These are phyloP conservation scores for Mesorhabditis spiculigera DNA, from an alignment of 2,888 invertebrate genomes.

Conservation along the genomic window DNA sequence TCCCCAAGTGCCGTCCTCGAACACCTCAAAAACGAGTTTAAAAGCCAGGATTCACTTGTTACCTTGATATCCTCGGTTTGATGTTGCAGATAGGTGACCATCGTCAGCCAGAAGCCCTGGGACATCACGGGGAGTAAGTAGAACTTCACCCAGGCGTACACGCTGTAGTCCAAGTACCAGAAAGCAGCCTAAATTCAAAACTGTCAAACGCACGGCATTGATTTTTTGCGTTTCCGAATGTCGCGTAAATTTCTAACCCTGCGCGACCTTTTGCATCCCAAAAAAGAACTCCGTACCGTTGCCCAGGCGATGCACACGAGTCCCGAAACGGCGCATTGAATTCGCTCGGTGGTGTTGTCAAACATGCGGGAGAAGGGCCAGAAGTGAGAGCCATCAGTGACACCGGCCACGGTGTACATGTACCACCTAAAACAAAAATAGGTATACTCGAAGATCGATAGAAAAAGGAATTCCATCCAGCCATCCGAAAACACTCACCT, in stretches of 20 bases:
- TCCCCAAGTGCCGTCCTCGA: slow-evolving; percentile 34
- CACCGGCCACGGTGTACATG: slow-evolving; percentile 49
- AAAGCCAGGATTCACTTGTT: not conserved
- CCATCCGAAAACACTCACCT: slow-evolving; percentile 11
- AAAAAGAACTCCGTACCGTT: slow-evolving; percentile 20
- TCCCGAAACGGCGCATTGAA: slow-evolving; percentile 47
- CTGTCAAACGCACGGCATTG: not conserved
- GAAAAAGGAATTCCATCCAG: not conserved
- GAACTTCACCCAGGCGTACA: slow-evolving; percentile 21
- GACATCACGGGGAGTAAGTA: slow-evolving; percentile 28
- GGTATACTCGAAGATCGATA: not conserved
- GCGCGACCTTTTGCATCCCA: not conserved
- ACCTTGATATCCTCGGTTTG: slow-evolving; percentile 27
- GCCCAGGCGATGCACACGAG: slow-evolving; percentile 36
- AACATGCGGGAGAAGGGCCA: slow-evolving; percentile 49
- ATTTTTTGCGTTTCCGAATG: not conserved
- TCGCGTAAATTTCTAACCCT: too few species aligned
- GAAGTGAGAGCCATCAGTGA: slow-evolving; percentile 54
- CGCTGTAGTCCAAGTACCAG: slow-evolving; percentile 15
- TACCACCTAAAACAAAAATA: slow-evolving; percentile 38
- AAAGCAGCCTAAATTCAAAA: slow-evolving; percentile 19
- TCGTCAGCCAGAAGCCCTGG: slow-evolving; percentile 35
- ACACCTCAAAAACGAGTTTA: slow-evolving; percentile 10
- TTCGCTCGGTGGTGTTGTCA: slow-evolving; percentile 40
- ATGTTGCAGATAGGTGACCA: slow-evolving; percentile 40